Evolutionary conservation across 2,113 vertebrate genomes (phyloP), one percentile per base, ranked within the genome.

Genomic region (Gnathonemus echidnorhynchus): DNA sequence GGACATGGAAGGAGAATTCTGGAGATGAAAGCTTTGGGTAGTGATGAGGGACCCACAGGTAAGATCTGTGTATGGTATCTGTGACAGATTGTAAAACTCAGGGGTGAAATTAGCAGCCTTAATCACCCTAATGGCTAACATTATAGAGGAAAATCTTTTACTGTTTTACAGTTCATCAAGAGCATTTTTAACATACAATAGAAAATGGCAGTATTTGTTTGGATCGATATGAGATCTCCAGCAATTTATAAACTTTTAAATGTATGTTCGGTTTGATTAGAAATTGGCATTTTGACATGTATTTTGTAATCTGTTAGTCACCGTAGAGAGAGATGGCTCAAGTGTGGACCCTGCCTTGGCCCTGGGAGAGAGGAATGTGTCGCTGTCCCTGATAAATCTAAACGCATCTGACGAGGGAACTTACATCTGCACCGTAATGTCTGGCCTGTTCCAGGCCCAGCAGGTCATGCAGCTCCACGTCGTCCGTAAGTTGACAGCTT

Each of bases 381-480:
- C 96, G 0, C 88, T 97, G 86, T 92, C 87, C 19, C 92, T 98
- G 52, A 92, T 89, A 86, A 88, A 49, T 45, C 93, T 96, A 53
- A 93, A 92, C 17, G 80, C 97, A 53, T 21, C 15, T 8, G 96
- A 98, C 0, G 96, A 97, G 89, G 97, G 97, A 3, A 90, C 93
- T 0, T 97, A 97, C 92, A 96, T 98, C 92, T 98, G 97, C 90
- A 95, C 95, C 1, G 91, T 97, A 90, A 92, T 89, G 27, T 89
- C 95, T 0, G 92, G 92, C 1, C 87, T 49, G 31, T 96, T 96
- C 90, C 94, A 94, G 24, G 92, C 93, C 0, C 97, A 98, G 91
- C 96, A 97, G 90, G 92, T 95, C 90, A 91, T 97, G 53, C 94
- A 95, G 19, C 93, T 98, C 31, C 31, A 49, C 0, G 35, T 98